Base-by-base conservation (phyloP, 2,888 invertebrate genomes). In the Plagodis pulveraria region DNA sequence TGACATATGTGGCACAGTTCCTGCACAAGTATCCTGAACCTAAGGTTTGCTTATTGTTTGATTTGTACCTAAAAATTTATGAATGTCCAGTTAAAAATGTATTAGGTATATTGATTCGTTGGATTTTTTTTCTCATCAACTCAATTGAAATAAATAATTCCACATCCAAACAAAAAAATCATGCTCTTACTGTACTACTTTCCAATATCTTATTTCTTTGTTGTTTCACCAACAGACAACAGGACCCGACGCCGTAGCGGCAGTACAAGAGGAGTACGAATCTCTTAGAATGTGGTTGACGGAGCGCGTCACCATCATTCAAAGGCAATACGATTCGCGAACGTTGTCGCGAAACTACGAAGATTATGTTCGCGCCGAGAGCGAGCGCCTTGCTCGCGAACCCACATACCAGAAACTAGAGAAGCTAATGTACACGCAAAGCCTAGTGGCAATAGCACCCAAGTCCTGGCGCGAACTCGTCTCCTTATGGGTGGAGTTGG, bases 1-100 rank as follows among this genome's bases (percentile, higher is more conserved):
- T 99, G 99, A 99, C 99, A 36, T 99, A 99, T 86, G 98, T 99
- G 65, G 98, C 99, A 43, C 99, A 99, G 93, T 99, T 99, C 91
- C 94, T 99, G 80, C 98, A 99, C 86, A 98, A 98, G 91, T 97
- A 97, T 90, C 97, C 97, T 48, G 97, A 97, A 93, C 97, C 97
- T 51, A 96, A 95, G 89, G 95, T 94, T 66, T 78, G 73, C 10
- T 22, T 22, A 22, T 22, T 22, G 4, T 22, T 22, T 22, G 1
- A 22, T 22, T 22, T 1, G 22, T 22, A 22, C 1, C 22, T n/a
- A n/a, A n/a, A n/a, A n/a, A n/a, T n/a, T n/a, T n/a, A n/a, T n/a
- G n/a, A 22, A 22, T 22, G 22, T 22, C 22, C 4, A 2, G 4
- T 22, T 22, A 22, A 4, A 22, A 22, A 22, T 22, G 22, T 22